These are phyloP conservation scores for Polydrusus pterygomalis DNA, from an alignment of 2,888 invertebrate genomes.

Conservation along the genomic window DNA sequence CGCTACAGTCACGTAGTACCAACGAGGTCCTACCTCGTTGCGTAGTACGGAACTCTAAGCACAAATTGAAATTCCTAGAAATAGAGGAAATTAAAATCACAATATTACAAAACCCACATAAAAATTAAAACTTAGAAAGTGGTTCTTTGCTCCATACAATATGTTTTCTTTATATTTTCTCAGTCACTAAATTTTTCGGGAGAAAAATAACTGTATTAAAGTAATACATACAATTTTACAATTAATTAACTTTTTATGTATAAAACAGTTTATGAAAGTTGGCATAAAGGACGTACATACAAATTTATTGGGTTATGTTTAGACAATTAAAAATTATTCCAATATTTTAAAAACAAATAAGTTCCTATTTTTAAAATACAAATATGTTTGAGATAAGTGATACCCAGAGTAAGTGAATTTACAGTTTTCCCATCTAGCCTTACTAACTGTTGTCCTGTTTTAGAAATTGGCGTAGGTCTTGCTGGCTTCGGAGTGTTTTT, in stretches of 20 bases:
- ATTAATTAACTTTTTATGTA: neutral
- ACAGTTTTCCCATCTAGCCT: constrained; percentile 9
- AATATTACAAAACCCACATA: no score
- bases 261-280: neutral
- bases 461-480: constrained; percentile 97
- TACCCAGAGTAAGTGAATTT: constrained; percentile 82
- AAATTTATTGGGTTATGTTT: constrained; percentile 26
- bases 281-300: constrained; percentile 2
- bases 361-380: neutral
- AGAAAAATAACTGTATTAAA: neutral
- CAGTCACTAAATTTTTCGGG: no score
- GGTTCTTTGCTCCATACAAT: no score
- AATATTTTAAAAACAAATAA: neutral
- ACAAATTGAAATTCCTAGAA: no score
- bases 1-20: no score
- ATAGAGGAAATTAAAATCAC: no score
- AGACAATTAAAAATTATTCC: constrained; percentile 1
- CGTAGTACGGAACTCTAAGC: no score
- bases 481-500: constrained; percentile 97
- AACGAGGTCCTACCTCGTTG: no score
- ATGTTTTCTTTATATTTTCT: no score
- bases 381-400: constrained; percentile 89
- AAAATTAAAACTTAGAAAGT: no score
- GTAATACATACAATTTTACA: neutral
- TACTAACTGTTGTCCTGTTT: constrained; percentile 18